Percentiles rank a stretch among this genome's conserved stretches.
Evolutionary conservation across 2,888 invertebrate genomes (phyloP).

Genomic region (Lordiphosa andalusiaca): DNA sequence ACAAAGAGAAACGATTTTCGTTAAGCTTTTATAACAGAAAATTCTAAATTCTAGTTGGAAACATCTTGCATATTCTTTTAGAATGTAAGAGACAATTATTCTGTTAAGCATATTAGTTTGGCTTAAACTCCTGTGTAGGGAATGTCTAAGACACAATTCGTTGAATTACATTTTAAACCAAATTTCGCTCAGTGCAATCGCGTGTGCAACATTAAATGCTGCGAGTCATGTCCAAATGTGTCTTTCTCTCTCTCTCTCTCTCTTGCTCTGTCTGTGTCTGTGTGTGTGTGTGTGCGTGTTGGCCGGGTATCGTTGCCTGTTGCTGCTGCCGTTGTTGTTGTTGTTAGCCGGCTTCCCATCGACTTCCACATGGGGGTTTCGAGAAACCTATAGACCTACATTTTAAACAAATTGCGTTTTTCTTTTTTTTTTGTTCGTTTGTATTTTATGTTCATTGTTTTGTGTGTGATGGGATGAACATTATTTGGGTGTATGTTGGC

Average conservation of each 20-base stretch:
- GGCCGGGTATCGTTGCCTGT: constrained; percentile 23
- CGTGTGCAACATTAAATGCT: constrained; percentile 54
- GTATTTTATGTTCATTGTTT: constrained; percentile 26
- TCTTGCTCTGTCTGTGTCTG: constrained; percentile 8
- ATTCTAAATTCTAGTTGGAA: too few species aligned
- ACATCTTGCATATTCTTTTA: too few species aligned
- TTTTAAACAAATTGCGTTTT: constrained; percentile 78
- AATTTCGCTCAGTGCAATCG: constrained; percentile 51
- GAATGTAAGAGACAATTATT: too few species aligned
- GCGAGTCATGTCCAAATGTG: constrained; percentile 42
- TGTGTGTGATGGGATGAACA: constrained; percentile 62
- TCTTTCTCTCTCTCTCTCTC: constrained; percentile 14
- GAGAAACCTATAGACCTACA: constrained; percentile 79
- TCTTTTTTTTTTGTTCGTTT: constrained; percentile 18
- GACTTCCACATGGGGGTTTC: constrained; percentile 68
- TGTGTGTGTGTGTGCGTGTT: constrained; percentile 17
- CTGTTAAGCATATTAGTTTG: too few species aligned
- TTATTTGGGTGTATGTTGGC: constrained; percentile 36
- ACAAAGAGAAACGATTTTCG: too few species aligned
- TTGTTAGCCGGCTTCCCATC: constrained; percentile 51
- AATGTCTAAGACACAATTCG: too few species aligned
- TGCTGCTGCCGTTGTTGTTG: constrained; percentile 20
- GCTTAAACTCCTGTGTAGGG: too few species aligned
- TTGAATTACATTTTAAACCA: too few species aligned
- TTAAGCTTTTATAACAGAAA: too few species aligned